Evolutionary conservation across 2,797 vertebrate genomes (phyloP).

Genomic region (Atherinosoma microstoma): DNA sequence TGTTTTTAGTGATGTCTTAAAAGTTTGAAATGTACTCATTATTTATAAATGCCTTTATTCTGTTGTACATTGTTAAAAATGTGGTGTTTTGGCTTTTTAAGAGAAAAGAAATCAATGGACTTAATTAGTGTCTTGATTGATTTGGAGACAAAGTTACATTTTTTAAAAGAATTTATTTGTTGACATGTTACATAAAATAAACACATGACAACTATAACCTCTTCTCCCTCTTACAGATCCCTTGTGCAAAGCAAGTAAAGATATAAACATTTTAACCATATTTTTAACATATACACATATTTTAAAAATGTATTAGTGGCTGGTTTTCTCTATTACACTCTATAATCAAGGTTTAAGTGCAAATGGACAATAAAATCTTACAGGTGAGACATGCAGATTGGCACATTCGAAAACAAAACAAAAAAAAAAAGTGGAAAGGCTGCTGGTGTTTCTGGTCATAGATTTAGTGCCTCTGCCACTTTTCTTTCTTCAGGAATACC

Average conservation of each 20-base stretch:
- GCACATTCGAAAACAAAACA: slow-evolving; percentile 61
- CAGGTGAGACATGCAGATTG: slow-evolving; percentile 73
- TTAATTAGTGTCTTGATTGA: neutral
- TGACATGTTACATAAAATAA: slow-evolving; percentile 53
- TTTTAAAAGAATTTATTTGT: slow-evolving; percentile 71
- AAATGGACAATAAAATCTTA: slow-evolving; percentile 45
- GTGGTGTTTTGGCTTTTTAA: slow-evolving; percentile 36
- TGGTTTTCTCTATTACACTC: slow-evolving; percentile 22
- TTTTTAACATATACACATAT: slow-evolving; percentile 57
- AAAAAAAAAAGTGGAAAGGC: neutral
- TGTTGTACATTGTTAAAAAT: slow-evolving; percentile 78
- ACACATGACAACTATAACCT: slow-evolving; percentile 52
- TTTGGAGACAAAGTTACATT: neutral
- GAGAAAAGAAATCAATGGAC: neutral
- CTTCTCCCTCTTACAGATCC: slow-evolving; percentile 42
- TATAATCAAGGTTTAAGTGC: slow-evolving; percentile 39
- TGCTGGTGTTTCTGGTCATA: slow-evolving; percentile 79
- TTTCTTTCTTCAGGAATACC: slow-evolving; percentile 99
- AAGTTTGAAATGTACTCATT: slow-evolving; percentile 80
- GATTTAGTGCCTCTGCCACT: slow-evolving; percentile 93
- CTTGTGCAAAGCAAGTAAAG: slow-evolving; percentile 63
- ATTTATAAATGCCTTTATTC: slow-evolving; percentile 84
- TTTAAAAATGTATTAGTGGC: slow-evolving; percentile 52
- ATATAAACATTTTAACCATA: slow-evolving; percentile 36
- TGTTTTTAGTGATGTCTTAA: slow-evolving; percentile 69